These are phyloP conservation scores for Andrena cerasifolii DNA, from an alignment of 1,140 invertebrate species.

Conservation along the genomic window DNA sequence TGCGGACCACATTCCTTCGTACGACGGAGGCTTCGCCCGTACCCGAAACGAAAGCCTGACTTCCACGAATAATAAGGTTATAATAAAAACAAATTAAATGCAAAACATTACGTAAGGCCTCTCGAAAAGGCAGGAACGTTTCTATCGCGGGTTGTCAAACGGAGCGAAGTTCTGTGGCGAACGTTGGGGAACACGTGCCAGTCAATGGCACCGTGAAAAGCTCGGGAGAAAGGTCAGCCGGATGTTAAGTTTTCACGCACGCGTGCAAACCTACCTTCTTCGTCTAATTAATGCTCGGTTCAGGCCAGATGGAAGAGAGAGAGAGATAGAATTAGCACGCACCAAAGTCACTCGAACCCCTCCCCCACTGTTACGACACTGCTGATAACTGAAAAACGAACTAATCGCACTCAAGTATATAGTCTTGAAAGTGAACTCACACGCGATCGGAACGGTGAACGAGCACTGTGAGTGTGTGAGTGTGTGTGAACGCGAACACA, in stretches of 20 bases:
- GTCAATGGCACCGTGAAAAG: background rate
- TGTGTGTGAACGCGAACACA: no score
- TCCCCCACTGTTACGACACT: background rate
- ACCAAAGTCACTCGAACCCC: conserved; percentile 17
- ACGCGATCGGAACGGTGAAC: background rate
- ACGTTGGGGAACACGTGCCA: conserved; percentile 19
- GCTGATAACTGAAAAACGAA: background rate
- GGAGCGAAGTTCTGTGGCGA: no score
- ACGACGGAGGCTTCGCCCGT: background rate
- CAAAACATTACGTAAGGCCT: conserved; percentile 1
- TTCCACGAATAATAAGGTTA: no score
- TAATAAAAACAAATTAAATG: background rate
- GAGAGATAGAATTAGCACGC: background rate
- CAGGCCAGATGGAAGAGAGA: background rate
- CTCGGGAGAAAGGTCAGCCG: background rate
- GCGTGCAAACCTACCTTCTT: conserved; percentile 18
- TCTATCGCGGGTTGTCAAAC: background rate
- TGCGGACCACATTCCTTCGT: background rate
- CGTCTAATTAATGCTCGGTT: background rate
- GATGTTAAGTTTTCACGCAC: background rate
- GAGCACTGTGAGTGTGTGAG: background rate
- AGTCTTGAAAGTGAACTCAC: background rate
- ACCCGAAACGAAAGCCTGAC: background rate
- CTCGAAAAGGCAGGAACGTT: background rate
- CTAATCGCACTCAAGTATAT: background rate